phyloP scores from a whole-genome alignment of 2,797 vertebrate genomes.

The Manis crassicaudata region DNA sequence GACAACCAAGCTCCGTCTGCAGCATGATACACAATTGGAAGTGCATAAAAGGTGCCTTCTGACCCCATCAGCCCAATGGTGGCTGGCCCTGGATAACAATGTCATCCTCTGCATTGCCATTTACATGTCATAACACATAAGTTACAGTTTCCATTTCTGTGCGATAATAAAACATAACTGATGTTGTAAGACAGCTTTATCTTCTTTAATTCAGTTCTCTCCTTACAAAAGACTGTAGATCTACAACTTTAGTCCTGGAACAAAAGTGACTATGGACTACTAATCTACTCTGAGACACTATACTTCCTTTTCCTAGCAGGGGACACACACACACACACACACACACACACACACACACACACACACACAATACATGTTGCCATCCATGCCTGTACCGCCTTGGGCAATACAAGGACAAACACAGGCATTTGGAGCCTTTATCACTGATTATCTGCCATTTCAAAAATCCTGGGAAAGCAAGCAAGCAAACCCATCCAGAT shows the following conservation, averaged over 20 bases:
- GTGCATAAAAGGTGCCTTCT: neutral
- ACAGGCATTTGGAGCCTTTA: neutral
- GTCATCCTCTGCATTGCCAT: neutral
- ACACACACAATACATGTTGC: neutral
- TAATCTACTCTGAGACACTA: too few relatives aligned
- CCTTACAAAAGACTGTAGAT: neutral
- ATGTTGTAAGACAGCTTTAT: neutral
- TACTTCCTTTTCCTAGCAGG: neutral
- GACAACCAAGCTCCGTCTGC: too few relatives aligned
- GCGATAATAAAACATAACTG: neutral
- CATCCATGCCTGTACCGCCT: accelerated
- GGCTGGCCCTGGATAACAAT: accelerated
- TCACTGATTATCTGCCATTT: conserved; percentile 52
- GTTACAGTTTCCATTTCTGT: accelerated
- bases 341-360: neutral
- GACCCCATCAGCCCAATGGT: accelerated
- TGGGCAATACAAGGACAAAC: too few relatives aligned
- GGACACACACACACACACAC: neutral
- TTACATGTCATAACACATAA: accelerated
- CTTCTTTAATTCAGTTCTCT: neutral
- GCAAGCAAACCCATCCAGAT: conserved; percentile 32
- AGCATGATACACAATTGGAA: accelerated
- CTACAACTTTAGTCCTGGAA: neutral
- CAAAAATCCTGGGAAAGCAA: conserved; percentile 46
- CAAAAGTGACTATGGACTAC: neutral